Evolutionary conservation across 2,888 invertebrate species (phyloP), one percentile per base, ranked within the genome.

Genomic region (Thera britannica): DNA sequence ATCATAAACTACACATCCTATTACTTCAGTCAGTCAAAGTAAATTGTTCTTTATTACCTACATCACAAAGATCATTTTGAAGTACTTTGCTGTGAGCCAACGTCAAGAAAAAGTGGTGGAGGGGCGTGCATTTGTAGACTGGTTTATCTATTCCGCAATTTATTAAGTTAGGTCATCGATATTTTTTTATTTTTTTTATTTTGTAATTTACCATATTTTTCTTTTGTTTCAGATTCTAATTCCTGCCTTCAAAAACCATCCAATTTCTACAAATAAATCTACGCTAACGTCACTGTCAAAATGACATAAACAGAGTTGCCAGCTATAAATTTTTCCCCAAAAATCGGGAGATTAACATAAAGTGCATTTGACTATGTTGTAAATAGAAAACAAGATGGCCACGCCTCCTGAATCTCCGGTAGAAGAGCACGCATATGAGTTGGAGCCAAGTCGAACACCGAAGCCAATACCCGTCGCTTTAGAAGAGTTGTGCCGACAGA

Each of bases 401-500:
- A 97, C 97, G 75, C 97, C 97, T 73, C 97, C 97, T 70, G 97
- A 97, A 76, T 97, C 97, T 75, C 97, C 97, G 62, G 96, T 97
- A 75, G 97, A 97, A 89, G 97, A 97, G 90, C 96, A 97, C 78
- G 96, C 97, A 73, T 97, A 97, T 88, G 97, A 97, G 85, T 95
- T 97, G 86, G 97, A 97, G 89, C 96, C 96, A 74, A 95, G 96
- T 83, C 93, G 97, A 80, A 95, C 96, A 34, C 97, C 97, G 73
- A 97, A 97, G 80, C 96, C 97, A 35, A 95, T 97, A 73, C 97
- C 97, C 56, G 97, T 97, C 57, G 97, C 97, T 34, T 95, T 98
- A 73, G 98, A 98, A 86, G 98, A 98, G 85, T 94, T 99, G 69
- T 98, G 98, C 89, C 95, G 97, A 79, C 97, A 97, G 89, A 98